Evolutionary conservation across 1,140 invertebrate genomes (phyloP).

Genomic region (Homarus americanus): DNA sequence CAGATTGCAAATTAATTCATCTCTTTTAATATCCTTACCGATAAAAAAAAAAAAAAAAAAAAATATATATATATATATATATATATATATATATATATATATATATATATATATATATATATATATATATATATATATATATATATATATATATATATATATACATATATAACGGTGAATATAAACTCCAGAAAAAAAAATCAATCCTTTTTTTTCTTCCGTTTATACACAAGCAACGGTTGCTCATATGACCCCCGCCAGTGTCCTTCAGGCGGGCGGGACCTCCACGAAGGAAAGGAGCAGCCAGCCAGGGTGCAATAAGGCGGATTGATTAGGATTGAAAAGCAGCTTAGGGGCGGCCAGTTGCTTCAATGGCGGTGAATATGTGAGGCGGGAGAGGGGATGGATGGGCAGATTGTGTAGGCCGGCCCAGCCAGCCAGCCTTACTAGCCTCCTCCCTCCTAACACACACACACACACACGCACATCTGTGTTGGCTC

Average conservation of each 20-base stretch:
- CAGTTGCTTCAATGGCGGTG: slow-evolving; percentile 24
- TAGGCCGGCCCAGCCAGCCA: too few species aligned
- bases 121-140: too few species aligned
- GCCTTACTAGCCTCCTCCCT: too few species aligned
- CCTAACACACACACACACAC: too few species aligned
- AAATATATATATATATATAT: neutral
- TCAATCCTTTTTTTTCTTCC: too few species aligned
- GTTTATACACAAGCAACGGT: slow-evolving; percentile 19
- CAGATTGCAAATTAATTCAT: slow-evolving; percentile 23
- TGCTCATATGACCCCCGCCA: slow-evolving; percentile 15
- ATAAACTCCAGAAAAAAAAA: too few species aligned
- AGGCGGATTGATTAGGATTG: slow-evolving; percentile 60
- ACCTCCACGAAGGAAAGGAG: neutral
- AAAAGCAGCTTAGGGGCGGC: slow-evolving; percentile 46
- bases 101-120: too few species aligned
- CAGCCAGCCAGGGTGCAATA: slow-evolving; percentile 55
- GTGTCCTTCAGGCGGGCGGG: neutral
- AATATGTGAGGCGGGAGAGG: neutral
- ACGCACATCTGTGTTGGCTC: too few species aligned
- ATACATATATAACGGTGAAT: too few species aligned
- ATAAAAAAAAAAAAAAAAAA: neutral
- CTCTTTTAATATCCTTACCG: neutral
- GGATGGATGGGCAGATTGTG: too few species aligned
- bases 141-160: too few species aligned
- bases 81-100: too few species aligned